Base-by-base conservation (phyloP, 2,113 vertebrate genomes). In the Bagarius yarrelli region DNA sequence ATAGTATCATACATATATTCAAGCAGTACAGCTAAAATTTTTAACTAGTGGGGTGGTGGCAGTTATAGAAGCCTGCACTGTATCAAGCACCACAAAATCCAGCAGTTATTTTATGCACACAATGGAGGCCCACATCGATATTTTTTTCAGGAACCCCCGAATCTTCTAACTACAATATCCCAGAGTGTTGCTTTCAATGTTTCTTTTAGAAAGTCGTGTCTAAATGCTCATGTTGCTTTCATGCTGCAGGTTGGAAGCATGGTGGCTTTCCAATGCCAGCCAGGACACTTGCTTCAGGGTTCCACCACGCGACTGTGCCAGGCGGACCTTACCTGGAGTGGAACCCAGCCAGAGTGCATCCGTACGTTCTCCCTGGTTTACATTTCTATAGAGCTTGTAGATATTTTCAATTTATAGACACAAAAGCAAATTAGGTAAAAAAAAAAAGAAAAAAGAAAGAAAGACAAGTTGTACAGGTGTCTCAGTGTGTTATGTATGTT, bases 271-370 rank as follows among this genome's bases (percentile, higher is more conserved):
- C 93, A 87, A 78, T 96, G 95, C 89, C 94, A 95, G 77, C 95
- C 94, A 84, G 95, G 95, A 1, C 94, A 96, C 85, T 90, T 96
- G 82, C 90, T 96, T 59, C 95, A 95, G 87, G 95, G 95, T 44
- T 95, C 95, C 79, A 96, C 94, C 86, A 95, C 94, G 64, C 91
- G 95, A 73, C 94, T 94, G 44, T 96, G 95, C 83, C 93, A 95
- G 12, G 91, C 93, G 75, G 95, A 96, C 87, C 93, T 96, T 52
- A 96, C 95, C 3, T 96, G 95, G 95, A 96, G 94, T 0, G 95
- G 95, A 14, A 66, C 88, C 66, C 95, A 94, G 47, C 94, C 95
- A 0, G 94, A 95, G 85, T 96, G 95, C 32, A 88, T 96, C 89
- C 92, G 95, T 96, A 89, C 93, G 95, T 96, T 40, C 40, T 8